Evolutionary conservation across 2,113 vertebrate species (phyloP).

Genomic region (Aplodontia rufa): DNA sequence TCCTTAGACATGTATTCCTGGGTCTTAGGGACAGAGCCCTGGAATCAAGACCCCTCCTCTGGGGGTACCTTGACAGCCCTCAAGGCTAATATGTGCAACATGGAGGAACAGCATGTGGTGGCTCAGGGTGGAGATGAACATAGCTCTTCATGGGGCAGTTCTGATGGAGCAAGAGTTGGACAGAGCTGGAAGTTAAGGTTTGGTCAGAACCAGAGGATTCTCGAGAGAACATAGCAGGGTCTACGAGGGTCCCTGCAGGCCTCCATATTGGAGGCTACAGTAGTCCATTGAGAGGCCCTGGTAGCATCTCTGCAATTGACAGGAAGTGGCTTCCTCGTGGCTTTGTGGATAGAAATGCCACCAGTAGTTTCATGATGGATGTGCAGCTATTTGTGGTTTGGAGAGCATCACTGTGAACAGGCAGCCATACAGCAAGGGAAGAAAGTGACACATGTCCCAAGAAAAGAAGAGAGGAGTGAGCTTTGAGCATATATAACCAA

Average conservation of each 20-base stretch:
- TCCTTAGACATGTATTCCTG: background rate
- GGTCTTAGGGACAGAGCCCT: background rate
- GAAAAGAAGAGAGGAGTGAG: background rate
- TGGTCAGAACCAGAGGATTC: background rate
- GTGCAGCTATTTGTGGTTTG: background rate
- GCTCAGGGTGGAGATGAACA: background rate
- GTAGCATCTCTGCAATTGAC: background rate
- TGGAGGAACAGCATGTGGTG: background rate
- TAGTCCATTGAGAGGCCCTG: background rate
- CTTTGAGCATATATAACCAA: background rate
- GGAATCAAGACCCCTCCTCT: background rate
- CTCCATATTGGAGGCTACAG: background rate
- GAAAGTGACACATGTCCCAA: background rate
- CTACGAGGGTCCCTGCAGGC: background rate
- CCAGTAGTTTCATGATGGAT: background rate
- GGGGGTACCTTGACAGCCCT: background rate
- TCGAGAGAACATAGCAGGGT: background rate
- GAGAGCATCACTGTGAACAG: background rate
- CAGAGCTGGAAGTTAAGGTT: background rate
- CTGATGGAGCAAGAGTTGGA: background rate
- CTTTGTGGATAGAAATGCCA: background rate
- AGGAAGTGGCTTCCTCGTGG: background rate
- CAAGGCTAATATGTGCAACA: background rate
- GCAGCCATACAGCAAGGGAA: background rate
- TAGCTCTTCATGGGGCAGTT: background rate